Conservation (phyloP, 2,888 invertebrate genomes). For the Parochlus steinenii region DNA sequence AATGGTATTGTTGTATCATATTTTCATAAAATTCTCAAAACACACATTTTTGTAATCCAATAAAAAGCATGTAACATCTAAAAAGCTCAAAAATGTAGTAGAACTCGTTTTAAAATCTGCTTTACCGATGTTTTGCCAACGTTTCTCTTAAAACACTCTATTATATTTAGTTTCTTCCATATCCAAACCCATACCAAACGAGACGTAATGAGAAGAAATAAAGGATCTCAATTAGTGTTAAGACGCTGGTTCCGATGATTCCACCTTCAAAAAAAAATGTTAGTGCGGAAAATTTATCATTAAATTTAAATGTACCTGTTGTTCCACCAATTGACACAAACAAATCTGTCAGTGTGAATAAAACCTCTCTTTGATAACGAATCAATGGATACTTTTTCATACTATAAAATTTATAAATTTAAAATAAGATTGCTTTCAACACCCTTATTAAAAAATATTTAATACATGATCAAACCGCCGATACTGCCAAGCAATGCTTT, state of each 20-base stretch:
- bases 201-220: slow-evolving; percentile 52
- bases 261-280: slow-evolving; percentile 67
- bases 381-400: slow-evolving; percentile 20
- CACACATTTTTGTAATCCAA: too few relatives aligned
- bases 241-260: slow-evolving; percentile 56
- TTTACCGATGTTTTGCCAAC: too few relatives aligned
- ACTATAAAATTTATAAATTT: too few relatives aligned
- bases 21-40: too few relatives aligned
- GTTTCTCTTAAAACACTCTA: too few relatives aligned
- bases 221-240: slow-evolving; percentile 57
- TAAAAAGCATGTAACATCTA: too few relatives aligned
- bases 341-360: slow-evolving; percentile 28
- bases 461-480: slow-evolving; percentile 16
- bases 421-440: too few relatives aligned
- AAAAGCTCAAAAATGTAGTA: too few relatives aligned
- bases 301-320: not conserved
- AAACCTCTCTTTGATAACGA: slow-evolving; percentile 24
- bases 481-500: slow-evolving; percentile 19
- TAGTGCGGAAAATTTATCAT: slow-evolving; percentile 32
- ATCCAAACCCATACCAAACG: slow-evolving; percentile 36
- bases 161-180: too few relatives aligned
- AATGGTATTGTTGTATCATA: too few relatives aligned
- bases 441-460: too few relatives aligned
- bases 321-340: slow-evolving; percentile 19
- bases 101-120: too few relatives aligned